Conservation (phyloP, 2,797 vertebrate genomes). For the Garrulus glandarius region DNA sequence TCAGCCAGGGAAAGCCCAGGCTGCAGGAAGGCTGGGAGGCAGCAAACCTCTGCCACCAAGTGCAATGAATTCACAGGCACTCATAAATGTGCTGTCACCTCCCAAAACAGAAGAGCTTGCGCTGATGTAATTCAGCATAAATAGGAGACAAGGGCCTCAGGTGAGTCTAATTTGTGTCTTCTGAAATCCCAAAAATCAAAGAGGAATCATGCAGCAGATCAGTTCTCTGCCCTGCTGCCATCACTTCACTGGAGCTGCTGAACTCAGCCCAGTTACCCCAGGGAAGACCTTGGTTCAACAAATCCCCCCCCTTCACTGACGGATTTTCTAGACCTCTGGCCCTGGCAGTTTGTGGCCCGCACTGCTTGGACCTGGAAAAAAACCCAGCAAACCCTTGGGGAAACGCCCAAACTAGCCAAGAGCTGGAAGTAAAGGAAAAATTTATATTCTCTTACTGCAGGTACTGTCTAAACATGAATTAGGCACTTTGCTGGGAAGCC, state of each 20-base stretch:
- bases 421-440: neutral
- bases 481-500: neutral
- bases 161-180: accelerated
- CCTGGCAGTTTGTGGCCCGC: neutral
- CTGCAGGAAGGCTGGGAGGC: neutral
- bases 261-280: neutral
- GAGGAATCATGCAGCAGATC: accelerated
- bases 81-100: neutral
- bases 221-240: accelerated
- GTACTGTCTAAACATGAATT: neutral
- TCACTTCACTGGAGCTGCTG: neutral
- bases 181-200: neutral
- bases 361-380: neutral
- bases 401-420: neutral
- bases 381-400: neutral
- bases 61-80: accelerated
- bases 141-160: neutral
- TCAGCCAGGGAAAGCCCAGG: neutral
- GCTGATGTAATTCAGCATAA: neutral
- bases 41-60: neutral
- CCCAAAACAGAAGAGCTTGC: neutral
- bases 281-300: neutral
- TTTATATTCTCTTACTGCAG: accelerated
- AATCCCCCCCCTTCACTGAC: neutral
- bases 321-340: neutral